A percentile compares a stretch with the other conserved stretches of the same genome.
Conservation (phyloP, 2,888 invertebrate genomes). For the Neoitamus cyanurus region DNA sequence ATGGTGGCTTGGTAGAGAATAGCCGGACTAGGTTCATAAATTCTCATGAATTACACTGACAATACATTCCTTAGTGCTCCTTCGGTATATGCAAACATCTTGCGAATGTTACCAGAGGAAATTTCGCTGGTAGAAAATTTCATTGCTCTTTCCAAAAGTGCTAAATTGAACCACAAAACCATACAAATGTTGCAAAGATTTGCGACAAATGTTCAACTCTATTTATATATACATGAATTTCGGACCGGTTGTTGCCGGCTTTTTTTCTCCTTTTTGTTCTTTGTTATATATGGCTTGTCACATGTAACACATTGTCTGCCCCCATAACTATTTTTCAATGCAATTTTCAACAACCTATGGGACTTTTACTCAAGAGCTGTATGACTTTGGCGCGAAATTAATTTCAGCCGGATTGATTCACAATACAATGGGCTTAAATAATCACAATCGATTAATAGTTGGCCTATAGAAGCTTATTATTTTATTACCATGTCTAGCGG, state of each 20-base stretch:
- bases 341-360: not conserved
- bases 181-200: slow-evolving; percentile 39
- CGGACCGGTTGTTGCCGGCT: no score
- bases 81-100: not conserved
- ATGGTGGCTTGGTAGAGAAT: slow-evolving; percentile 12
- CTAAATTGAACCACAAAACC: not conserved
- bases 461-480: not conserved
- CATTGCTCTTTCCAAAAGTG: not conserved
- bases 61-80: not conserved
- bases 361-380: not conserved
- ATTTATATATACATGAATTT: no score
- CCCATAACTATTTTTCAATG: not conserved
- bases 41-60: slow-evolving; percentile 19
- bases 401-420: not conserved
- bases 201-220: slow-evolving; percentile 45
- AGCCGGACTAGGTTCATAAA: slow-evolving; percentile 18
- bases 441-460: slow-evolving; percentile 10
- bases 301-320: no score
- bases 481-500: not conserved
- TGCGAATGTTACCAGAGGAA: not conserved
- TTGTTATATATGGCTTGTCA: no score
- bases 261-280: no score
- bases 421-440: not conserved
- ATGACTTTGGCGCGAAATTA: slow-evolving; percentile 3
- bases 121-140: not conserved